These are phyloP conservation scores for Zapus hudsonius DNA, from an alignment of 2,113 vertebrate genomes.

Conservation along the genomic window DNA sequence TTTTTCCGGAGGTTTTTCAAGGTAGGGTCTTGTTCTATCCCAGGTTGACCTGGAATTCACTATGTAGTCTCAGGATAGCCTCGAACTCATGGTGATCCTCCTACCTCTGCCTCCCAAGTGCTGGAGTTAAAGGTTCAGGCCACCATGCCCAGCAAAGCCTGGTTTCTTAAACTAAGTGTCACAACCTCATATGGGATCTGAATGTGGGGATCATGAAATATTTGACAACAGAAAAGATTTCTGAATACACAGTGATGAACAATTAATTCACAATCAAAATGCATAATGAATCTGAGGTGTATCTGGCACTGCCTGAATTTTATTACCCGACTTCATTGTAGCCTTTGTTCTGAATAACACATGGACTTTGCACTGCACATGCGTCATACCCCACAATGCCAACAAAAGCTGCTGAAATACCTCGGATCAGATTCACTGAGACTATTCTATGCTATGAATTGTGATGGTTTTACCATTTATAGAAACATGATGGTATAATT, in stretches of 20 bases:
- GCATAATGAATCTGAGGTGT: background rate
- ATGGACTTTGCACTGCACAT: background rate
- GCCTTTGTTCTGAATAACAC: background rate
- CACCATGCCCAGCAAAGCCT: background rate
- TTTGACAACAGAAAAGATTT: background rate
- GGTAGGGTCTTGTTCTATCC: no score
- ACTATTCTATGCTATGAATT: no score
- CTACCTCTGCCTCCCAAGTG: no score
- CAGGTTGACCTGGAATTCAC: no score
- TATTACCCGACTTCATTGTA: background rate
- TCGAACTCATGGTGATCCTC: no score
- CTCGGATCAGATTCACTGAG: background rate
- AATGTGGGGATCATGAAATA: background rate
- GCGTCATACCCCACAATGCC: no score
- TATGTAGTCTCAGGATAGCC: no score
- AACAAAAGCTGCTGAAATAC: background rate
- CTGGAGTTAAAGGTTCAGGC: no score
- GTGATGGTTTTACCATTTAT: background rate
- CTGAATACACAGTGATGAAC: background rate
- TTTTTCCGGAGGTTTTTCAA: no score
- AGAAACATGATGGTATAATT: background rate
- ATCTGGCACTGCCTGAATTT: background rate
- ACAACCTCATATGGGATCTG: background rate
- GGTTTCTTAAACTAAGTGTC: background rate
- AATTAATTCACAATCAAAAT: background rate